These are phyloP conservation scores for Ectobius pallidus DNA, from an alignment of 2,888 invertebrate genomes.

Conservation along the genomic window DNA sequence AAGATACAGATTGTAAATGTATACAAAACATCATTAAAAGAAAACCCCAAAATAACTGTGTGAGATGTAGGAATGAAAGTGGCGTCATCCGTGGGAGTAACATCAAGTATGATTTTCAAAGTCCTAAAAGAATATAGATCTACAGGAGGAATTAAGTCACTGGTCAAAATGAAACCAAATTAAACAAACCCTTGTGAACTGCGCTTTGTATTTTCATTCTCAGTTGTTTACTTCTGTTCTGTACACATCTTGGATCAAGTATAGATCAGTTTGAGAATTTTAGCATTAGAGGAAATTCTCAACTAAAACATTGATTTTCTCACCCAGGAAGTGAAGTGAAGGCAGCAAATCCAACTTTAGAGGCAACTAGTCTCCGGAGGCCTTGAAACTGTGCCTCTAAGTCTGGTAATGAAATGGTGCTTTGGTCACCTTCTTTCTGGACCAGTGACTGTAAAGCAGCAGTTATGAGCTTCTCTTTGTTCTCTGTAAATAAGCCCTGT, in stretches of 20 bases:
- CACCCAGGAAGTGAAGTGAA: slow-evolving; percentile 89
- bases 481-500: slow-evolving; percentile 95
- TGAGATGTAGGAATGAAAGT: too few relatives aligned
- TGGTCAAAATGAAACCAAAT: background rate
- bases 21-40: background rate
- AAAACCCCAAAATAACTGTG: background rate
- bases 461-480: slow-evolving; percentile 95
- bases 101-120: too few relatives aligned
- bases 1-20: too few relatives aligned
- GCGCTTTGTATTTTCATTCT: too few relatives aligned
- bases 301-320: slow-evolving; percentile 44
- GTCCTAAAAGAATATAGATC: too few relatives aligned
- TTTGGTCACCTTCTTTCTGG: slow-evolving; percentile 70
- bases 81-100: too few relatives aligned
- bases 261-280: too few relatives aligned
- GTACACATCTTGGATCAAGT: too few relatives aligned
- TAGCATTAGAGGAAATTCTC: background rate
- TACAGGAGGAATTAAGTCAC: too few relatives aligned
- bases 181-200: too few relatives aligned
- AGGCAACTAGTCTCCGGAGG: slow-evolving; percentile 89
- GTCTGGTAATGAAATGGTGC: slow-evolving; percentile 65
- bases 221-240: too few relatives aligned
- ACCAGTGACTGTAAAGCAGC: slow-evolving; percentile 87
- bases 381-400: slow-evolving; percentile 96
- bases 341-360: slow-evolving; percentile 96